Evolutionary conservation across 2,888 invertebrate genomes (phyloP).

Genomic region (Spatulosminthurus flaviceps): DNA sequence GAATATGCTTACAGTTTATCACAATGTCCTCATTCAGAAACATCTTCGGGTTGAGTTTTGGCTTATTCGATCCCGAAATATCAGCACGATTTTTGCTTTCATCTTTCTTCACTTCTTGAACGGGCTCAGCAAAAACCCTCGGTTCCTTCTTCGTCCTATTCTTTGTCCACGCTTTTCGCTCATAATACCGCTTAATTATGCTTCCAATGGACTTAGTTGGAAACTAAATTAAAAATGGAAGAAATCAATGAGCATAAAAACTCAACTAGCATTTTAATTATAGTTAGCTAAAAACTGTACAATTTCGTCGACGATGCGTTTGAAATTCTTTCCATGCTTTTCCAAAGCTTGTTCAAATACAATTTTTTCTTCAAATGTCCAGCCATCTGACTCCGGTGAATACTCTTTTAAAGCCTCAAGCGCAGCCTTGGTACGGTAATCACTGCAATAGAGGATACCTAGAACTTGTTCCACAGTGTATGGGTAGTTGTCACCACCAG

Average conservation of each 20-base stretch:
- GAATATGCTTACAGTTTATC: too few species aligned
- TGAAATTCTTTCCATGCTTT: background rate
- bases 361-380: conserved; percentile 15
- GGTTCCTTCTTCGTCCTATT: too few species aligned
- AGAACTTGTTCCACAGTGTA: conserved; percentile 6
- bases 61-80: too few species aligned
- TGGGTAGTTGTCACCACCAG: background rate
- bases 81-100: too few species aligned
- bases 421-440: background rate
- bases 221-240: background rate
- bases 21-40: too few species aligned
- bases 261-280: background rate
- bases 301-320: background rate
- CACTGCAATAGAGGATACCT: background rate
- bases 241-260: background rate
- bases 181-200: too few species aligned
- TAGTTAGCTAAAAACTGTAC: background rate
- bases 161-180: too few species aligned
- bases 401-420: background rate
- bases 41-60: too few species aligned
- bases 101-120: too few species aligned
- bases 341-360: background rate
- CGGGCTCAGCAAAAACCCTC: too few species aligned
- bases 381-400: conserved; percentile 3
- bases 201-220: too few species aligned